A percentile compares a stretch with the other conserved stretches of the same genome.
phyloP scores from a whole-genome alignment of 1,140 invertebrate species.

The Drosophila baimaii region DNA sequence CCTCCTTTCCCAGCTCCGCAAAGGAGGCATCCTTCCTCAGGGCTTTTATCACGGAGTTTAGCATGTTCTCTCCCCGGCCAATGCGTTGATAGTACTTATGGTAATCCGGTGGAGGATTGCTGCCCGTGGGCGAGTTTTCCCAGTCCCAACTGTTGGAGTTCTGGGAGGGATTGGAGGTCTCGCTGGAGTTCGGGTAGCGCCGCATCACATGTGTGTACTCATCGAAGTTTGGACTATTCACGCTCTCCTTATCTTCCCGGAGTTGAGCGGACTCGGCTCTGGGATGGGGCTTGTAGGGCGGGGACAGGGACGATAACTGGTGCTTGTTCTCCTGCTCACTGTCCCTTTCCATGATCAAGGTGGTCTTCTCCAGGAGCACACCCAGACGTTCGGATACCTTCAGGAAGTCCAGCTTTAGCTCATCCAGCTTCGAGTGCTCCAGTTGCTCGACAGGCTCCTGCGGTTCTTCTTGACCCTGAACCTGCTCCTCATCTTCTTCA shows the following conservation, averaged over 20 bases:
- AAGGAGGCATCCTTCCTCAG: conserved; percentile 65
- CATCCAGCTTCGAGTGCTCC: conserved; percentile 66
- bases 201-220: conserved; percentile 58
- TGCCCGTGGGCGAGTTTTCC: conserved; percentile 54
- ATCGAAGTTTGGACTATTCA: conserved; percentile 58
- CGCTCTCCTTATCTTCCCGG: conserved; percentile 54
- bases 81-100: conserved; percentile 66
- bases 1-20: conserved; percentile 62
- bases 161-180: conserved; percentile 72
- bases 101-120: conserved; percentile 33
- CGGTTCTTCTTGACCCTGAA: background rate
- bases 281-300: conserved; percentile 52
- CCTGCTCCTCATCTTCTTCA: conserved; percentile 19
- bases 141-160: conserved; percentile 75
- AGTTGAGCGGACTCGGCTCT: conserved; percentile 36
- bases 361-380: conserved; percentile 74
- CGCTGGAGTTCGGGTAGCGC: conserved; percentile 71
- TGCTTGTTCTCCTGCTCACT: conserved; percentile 64
- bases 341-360: conserved; percentile 75
- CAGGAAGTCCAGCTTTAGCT: conserved; percentile 69
- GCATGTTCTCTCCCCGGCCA: conserved; percentile 62
- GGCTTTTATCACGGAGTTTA: conserved; percentile 75
- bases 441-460: conserved; percentile 19
- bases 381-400: conserved; percentile 76
- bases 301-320: conserved; percentile 54